Base-by-base conservation (phyloP, 2,888 invertebrate genomes). In the Darwinula stevensoni region DNA sequence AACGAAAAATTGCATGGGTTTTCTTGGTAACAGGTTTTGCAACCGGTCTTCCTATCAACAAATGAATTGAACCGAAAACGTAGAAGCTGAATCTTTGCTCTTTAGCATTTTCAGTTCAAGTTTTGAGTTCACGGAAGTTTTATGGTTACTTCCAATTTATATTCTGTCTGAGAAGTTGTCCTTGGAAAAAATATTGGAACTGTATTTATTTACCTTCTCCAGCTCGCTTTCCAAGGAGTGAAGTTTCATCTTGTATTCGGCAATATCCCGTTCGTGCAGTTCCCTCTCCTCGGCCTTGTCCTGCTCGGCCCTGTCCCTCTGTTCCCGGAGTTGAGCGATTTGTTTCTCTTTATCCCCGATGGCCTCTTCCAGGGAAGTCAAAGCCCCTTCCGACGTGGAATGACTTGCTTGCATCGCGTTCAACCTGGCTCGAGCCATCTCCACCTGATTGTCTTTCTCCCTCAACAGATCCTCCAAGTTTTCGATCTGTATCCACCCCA, bases 371-470 rank as follows among this genome's bases (percentile, higher is more conserved):
- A 91, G 62, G 39, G 76, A 75, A 32, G 78, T 74, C 33, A 88
- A 58, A 2, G 86, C 82, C 32, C 80, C 84, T 59, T 86, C 86
- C 6, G 76, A 78, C 38, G 76, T 51, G 70, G 54, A 80, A 48
- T 82, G 80, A 47, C 86, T 84, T 12, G 80, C 80, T 58, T 84
- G 84, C 68, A 86, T 76, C 36, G 84, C 37, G 6, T 39, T 39
- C 32, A 47, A 37, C 41, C 84, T 62, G 17, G 80, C 80, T 40
- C 84, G 59, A 2, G 84, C 78, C 73, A 82, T 78, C 44, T 86
- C 82, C 34, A 97, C 75, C 59, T 91, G 88, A 53, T 82, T 82
- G 50, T 97, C 94, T 56, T 91, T 94, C 50, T 97, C 97, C 54
- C 84, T 82, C 32, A 97, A 60, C 33, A 86, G 60, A 47, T 91